Base-by-base conservation (phyloP, 2,113 vertebrate genomes). In the Cyprinus carpio region DNA sequence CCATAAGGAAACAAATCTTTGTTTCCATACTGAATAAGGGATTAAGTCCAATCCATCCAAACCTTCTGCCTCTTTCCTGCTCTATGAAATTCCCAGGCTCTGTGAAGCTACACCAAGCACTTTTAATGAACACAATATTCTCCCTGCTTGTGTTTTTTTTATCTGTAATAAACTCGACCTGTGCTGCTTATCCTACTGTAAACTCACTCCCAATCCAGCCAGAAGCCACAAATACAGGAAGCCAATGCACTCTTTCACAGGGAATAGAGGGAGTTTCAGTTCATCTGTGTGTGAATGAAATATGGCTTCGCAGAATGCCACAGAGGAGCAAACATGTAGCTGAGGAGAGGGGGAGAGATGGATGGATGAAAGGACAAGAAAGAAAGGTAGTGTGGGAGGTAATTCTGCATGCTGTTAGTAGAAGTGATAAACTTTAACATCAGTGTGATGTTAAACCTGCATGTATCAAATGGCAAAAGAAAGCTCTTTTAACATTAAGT, bases 71-170 rank as follows among this genome's bases (percentile, higher is more conserved):
- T 54, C 18, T n/a, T 62, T 37, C 29, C 9, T 43, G 23, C 31
- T 72, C 34, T 56, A 31, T 37, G 6, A 83, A 51, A 37, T 87
- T 87, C 83, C 85, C 80, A 83, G 58, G 85, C 72, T 87, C 65
- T 15, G 34, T 7, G 34, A 54, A 60, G 40, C 72, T 84, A 16
- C 46, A 37, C 11, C 23, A 75, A 67, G 58, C 31, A 56, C 23
- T 10, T 87, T 74, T 81, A 81, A 81, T 43, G 37, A 83, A 77
- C 49, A 51, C 37, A 84, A 65, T 69, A 76, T 84, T 81, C 46
- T 72, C 29, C 34, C 40, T 71, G 7, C 46, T 81, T 20, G n/a
- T 64, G 54, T 65, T 65, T 54, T n/a, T n/a, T n/a, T 77, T 84
- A 13, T 69, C 62, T 20, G 18, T 56, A 75, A 37, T 81, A 69